phyloP scores from a whole-genome alignment of 2,888 invertebrate species.

The Aphidius colemani region DNA sequence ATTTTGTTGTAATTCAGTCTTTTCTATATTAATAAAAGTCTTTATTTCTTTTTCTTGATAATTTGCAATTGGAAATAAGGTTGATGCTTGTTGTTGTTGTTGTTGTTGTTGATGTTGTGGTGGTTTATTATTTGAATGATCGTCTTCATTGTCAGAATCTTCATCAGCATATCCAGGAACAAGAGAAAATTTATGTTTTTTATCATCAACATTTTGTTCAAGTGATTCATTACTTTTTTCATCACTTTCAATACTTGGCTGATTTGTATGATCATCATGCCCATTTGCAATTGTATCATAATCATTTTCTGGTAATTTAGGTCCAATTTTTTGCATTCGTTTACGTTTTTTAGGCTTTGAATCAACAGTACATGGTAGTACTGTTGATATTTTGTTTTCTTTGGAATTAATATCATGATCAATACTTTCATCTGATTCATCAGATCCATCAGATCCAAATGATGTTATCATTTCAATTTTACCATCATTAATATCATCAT shows the following conservation, averaged over 20 bases:
- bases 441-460: constrained; percentile 62
- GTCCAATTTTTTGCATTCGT: not conserved
- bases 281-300: not conserved
- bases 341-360: not conserved
- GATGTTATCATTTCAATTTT: constrained; percentile 65
- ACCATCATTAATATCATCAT: constrained; percentile 62
- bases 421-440: constrained; percentile 51
- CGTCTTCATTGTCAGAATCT: constrained; percentile 62
- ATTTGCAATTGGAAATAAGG: constrained; percentile 61
- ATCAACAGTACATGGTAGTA: not conserved
- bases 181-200: constrained; percentile 57
- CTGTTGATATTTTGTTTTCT: constrained; percentile 22
- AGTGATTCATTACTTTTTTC: not conserved
- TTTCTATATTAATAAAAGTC: constrained; percentile 4
- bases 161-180: constrained; percentile 66
- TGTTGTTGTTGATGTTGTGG: constrained; percentile 39
- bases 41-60: constrained; percentile 37
- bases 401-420: constrained; percentile 33
- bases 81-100: constrained; percentile 28
- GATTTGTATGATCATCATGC: not conserved
- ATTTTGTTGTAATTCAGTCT: constrained; percentile 6
- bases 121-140: constrained; percentile 27
- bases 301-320: constrained; percentile 6
- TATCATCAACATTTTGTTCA: constrained; percentile 13
- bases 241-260: not conserved